Percentiles rank a stretch among this genome's conserved stretches.
Evolutionary conservation across 2,797 vertebrate species (phyloP).

Genomic region (Gymnoscopelus microlampas): DNA sequence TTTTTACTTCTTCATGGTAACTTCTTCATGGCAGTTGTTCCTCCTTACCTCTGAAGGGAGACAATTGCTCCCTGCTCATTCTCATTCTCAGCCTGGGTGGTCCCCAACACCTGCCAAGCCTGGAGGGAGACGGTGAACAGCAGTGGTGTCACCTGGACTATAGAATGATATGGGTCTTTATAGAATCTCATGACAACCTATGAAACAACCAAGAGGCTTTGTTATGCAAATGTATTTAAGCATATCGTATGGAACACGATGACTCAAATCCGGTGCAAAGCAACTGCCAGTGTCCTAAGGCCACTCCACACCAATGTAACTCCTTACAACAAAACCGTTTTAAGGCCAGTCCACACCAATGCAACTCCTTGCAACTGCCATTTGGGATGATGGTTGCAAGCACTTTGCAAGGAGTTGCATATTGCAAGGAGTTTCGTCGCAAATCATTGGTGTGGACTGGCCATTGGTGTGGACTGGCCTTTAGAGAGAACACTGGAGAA

Average conservation of each 20-base stretch:
- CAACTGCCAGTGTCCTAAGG: neutral
- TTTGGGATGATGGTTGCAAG: no score
- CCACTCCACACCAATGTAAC: no score
- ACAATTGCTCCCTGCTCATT: slow-evolving; percentile 98
- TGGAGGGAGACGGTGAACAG: slow-evolving; percentile 69
- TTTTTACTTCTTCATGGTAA: neutral
- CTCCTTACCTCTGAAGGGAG: slow-evolving; percentile 95
- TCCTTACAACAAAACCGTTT: no score
- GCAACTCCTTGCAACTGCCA: no score
- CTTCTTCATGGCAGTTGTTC: slow-evolving; percentile 45
- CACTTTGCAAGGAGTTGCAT: no score
- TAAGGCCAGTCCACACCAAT: no score
- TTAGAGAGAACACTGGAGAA: neutral
- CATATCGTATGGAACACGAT: slow-evolving; percentile 1
- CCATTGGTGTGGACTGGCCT: no score
- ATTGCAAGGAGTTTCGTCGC: no score
- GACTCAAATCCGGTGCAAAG: slow-evolving; percentile 11
- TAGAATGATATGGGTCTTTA: no score
- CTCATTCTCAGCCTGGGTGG: slow-evolving; percentile 98
- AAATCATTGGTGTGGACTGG: no score
- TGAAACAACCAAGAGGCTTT: neutral
- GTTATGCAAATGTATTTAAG: slow-evolving; percentile 11
- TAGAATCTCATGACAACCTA: neutral
- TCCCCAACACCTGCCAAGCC: slow-evolving; percentile 98
- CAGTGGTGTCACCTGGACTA: slow-evolving; percentile 45